Evolutionary conservation across 1,140 invertebrate genomes (phyloP).

Genomic region (Lordiphosa mommai): DNA sequence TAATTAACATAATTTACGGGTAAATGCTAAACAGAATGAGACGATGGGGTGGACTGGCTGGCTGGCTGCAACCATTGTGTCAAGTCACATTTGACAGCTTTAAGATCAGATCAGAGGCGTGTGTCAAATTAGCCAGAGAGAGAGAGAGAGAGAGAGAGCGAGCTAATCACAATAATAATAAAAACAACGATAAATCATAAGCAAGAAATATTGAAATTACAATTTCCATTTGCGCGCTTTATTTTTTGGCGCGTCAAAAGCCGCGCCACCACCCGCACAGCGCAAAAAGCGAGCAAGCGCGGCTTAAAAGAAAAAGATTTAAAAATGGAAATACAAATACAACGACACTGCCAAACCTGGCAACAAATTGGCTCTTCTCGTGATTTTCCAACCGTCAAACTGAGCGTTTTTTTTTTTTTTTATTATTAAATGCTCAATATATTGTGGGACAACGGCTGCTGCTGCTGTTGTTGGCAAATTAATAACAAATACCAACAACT

Average conservation of each 20-base stretch:
- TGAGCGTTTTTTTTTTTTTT: conserved; percentile 44
- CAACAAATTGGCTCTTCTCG: conserved; percentile 32
- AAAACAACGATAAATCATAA: conserved; percentile 19
- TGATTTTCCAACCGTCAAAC: conserved; percentile 43
- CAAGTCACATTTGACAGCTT: conserved; percentile 63
- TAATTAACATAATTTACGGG: conserved; percentile 74
- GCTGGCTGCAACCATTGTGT: conserved; percentile 31
- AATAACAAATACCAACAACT: conserved; percentile 40
- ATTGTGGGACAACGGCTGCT: conserved; percentile 24
- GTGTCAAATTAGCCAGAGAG: conserved; percentile 57
- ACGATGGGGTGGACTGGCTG: conserved; percentile 1
- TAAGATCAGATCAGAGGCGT: conserved; percentile 43
- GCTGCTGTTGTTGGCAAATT: conserved; percentile 25
- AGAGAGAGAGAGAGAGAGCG: no score
- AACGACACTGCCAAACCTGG: conserved; percentile 55
- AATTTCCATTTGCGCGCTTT: conserved; percentile 29
- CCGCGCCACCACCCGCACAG: conserved; percentile 37
- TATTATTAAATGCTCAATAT: conserved; percentile 67
- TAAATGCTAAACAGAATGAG: conserved; percentile 67
- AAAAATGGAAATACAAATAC: conserved; percentile 53
- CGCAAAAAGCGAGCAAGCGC: conserved; percentile 27
- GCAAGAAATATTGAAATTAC: conserved; percentile 28
- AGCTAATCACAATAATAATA: conserved; percentile 7
- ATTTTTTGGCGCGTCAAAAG: conserved; percentile 39
- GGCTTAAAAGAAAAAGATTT: conserved; percentile 43